Evolutionary conservation across 2,888 invertebrate species (phyloP).

Genomic region (Callyntrura guangdongensis): DNA sequence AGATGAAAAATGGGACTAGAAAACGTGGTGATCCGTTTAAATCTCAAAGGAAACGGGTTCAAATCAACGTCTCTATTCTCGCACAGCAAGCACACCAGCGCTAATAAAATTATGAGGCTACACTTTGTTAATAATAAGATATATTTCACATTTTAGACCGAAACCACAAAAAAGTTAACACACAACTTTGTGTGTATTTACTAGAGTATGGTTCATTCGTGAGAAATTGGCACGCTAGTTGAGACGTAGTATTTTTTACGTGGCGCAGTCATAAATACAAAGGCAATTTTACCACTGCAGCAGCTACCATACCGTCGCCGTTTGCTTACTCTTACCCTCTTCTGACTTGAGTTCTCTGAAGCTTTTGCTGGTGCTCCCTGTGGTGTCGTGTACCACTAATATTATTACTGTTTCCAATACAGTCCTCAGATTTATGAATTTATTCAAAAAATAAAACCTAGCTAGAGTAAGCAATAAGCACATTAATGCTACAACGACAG

Average conservation of each 20-base stretch:
- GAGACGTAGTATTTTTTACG: not conserved
- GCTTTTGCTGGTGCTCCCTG: constrained; percentile 2
- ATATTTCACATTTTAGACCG: constrained; percentile 30
- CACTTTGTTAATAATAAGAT: constrained; percentile 37
- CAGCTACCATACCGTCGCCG: not conserved
- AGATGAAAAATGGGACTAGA: constrained; percentile 10
- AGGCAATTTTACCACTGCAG: constrained; percentile 27
- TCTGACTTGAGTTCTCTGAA: not conserved
- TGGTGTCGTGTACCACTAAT: constrained; percentile 41
- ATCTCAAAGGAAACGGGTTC: not conserved
- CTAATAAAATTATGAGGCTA: constrained; percentile 56
- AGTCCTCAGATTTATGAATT: constrained; percentile 33
- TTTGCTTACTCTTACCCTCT: not conserved
- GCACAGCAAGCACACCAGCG: constrained; percentile 4
- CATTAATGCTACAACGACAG: not conserved
- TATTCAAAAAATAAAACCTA: constrained; percentile 45
- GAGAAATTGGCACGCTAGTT: constrained; percentile 71
- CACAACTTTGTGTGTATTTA: too few species aligned
- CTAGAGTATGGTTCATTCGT: constrained; percentile 45
- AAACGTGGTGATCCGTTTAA: constrained; percentile 43
- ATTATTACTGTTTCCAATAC: constrained; percentile 36
- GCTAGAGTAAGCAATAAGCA: not conserved
- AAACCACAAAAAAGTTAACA: constrained; percentile 49
- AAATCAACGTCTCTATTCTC: not conserved
- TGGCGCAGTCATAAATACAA: constrained; percentile 7